phyloP scores from a whole-genome alignment of 2,797 vertebrate genomes.

The Xenops minutus region DNA sequence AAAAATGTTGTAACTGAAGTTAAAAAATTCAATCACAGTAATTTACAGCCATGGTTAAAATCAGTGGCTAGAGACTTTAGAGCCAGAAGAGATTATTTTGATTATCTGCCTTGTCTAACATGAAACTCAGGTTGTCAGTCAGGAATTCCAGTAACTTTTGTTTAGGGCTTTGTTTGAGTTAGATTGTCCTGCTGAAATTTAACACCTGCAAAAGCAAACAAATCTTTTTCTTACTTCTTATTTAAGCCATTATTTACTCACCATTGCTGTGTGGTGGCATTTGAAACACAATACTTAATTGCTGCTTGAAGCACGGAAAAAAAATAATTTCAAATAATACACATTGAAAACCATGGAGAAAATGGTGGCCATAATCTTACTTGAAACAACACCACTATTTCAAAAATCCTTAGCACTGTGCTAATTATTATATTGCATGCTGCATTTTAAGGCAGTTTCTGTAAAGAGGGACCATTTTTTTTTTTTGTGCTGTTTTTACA shows the following conservation, averaged over 20 bases:
- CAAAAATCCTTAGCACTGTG: not conserved
- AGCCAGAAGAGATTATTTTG: constrained; percentile 9
- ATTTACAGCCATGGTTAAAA: not conserved
- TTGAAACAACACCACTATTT: not conserved
- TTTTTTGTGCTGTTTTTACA: not conserved
- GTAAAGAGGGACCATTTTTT: not conserved
- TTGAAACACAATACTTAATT: constrained; percentile 59
- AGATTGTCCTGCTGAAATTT: constrained; percentile 55
- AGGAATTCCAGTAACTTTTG: constrained; percentile 44
- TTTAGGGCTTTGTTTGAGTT: constrained; percentile 58
- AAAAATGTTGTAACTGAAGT: not conserved
- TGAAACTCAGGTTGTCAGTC: constrained; percentile 28
- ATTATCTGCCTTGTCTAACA: constrained; percentile 29
- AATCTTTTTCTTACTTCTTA: constrained; percentile 20
- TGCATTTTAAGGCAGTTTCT: not conserved
- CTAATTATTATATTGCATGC: not conserved
- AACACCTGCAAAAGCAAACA: constrained; percentile 58
- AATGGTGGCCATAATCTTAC: not conserved
- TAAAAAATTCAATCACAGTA: not conserved
- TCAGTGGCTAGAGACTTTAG: not conserved
- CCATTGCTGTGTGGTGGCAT: constrained; percentile 13
- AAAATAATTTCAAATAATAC: not conserved
- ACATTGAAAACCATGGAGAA: not conserved
- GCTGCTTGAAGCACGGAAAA: constrained; percentile 12
- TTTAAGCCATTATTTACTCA: constrained; percentile 51